Conservation (phyloP, 2,797 vertebrate species). For the Centroberyx gerrardi region DNA sequence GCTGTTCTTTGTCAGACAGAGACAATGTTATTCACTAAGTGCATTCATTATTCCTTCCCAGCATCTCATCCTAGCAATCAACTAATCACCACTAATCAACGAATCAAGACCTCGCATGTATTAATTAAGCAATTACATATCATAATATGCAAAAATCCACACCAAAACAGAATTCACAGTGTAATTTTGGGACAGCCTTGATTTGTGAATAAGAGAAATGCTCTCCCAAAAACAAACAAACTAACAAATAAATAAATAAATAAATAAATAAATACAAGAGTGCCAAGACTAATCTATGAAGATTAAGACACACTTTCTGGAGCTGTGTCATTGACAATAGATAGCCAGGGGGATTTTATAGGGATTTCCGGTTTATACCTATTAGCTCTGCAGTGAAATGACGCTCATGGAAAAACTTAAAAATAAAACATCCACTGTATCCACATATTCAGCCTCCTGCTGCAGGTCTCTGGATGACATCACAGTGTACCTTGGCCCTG, state of each 20-base stretch:
- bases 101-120: conserved; percentile 72
- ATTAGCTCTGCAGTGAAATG: conserved; percentile 40
- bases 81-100: conserved; percentile 77
- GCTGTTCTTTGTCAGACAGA: conserved; percentile 59
- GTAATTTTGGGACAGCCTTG: conserved; percentile 24
- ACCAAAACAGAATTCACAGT: conserved; percentile 33
- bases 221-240: conserved; percentile 19
- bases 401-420: conserved; percentile 22
- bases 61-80: conserved; percentile 64
- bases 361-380: conserved; percentile 30
- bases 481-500: conserved; percentile 2
- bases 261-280: conserved; percentile 36
- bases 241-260: too few relatives aligned
- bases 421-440: neutral
- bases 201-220: conserved; percentile 27
- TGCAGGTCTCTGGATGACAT: neutral
- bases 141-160: conserved; percentile 49
- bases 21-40: conserved; percentile 65
- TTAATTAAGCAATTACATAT: conserved; percentile 69
- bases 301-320: conserved; percentile 31
- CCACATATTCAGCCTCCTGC: neutral
- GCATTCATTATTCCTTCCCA: conserved; percentile 70
- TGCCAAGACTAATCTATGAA: conserved; percentile 44
- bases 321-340: conserved; percentile 35
- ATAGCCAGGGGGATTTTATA: conserved; percentile 14